Evolutionary conservation across 2,888 invertebrate species (phyloP).

Genomic region (Ichneumon xanthorius): DNA sequence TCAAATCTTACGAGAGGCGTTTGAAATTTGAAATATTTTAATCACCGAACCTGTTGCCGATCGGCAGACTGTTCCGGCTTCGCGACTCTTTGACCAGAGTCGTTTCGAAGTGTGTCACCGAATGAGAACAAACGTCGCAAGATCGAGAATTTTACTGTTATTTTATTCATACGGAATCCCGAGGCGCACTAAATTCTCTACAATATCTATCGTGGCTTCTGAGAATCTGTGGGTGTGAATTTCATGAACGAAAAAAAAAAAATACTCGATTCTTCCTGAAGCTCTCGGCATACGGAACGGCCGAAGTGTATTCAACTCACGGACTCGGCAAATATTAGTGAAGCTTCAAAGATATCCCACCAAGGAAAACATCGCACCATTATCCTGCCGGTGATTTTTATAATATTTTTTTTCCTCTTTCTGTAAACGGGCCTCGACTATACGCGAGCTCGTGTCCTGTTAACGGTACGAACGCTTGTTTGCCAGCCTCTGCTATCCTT

Average conservation of each 20-base stretch:
- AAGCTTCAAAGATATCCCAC: slow-evolving; percentile 50
- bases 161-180: slow-evolving; percentile 36
- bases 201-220: slow-evolving; percentile 12
- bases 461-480: slow-evolving; percentile 67
- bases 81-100: background rate
- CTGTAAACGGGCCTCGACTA: slow-evolving; percentile 50
- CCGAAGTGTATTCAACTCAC: slow-evolving; percentile 54
- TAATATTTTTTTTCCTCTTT: slow-evolving; percentile 12
- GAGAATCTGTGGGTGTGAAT: slow-evolving; percentile 55
- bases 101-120: slow-evolving; percentile 70
- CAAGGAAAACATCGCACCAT: slow-evolving; percentile 48
- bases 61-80: background rate
- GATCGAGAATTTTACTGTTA: slow-evolving; percentile 73
- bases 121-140: slow-evolving; percentile 72
- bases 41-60: background rate
- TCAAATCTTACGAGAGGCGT: background rate
- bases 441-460: slow-evolving; percentile 56
- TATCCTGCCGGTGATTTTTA: slow-evolving; percentile 39
- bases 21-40: background rate
- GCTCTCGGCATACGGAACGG: slow-evolving; percentile 3
- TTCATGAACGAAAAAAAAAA: slow-evolving; percentile 14
- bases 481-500: slow-evolving; percentile 61
- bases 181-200: background rate
- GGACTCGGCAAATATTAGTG: slow-evolving; percentile 63
- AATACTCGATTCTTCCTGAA: slow-evolving; percentile 32